These are phyloP conservation scores for Porites divaricata DNA, from an alignment of 92 coral and sea anemone species.

Conservation along the genomic window DNA sequence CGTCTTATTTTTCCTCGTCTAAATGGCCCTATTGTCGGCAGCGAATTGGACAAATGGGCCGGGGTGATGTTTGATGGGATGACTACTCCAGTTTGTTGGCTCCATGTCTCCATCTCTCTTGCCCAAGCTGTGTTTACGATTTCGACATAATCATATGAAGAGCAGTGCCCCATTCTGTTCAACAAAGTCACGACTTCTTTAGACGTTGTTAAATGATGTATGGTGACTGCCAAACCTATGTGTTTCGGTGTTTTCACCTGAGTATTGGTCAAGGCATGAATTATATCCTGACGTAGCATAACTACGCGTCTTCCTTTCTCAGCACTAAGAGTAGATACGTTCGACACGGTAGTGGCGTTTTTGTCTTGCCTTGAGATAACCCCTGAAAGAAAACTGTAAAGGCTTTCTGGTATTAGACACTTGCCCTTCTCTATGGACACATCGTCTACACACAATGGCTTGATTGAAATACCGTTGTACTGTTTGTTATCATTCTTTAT, in stretches of 20 bases:
- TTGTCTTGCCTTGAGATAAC: background rate
- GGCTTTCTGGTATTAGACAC: background rate
- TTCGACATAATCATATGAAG: slow-evolving; percentile 36
- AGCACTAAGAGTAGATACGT: background rate
- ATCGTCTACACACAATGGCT: slow-evolving; percentile 19
- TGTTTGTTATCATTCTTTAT: slow-evolving; percentile 11
- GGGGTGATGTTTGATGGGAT: slow-evolving; percentile 27
- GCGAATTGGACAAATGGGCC: background rate
- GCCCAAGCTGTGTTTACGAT: slow-evolving; percentile 37
- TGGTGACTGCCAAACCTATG: slow-evolving; percentile 43
- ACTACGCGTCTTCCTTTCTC: background rate
- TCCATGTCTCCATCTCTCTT: slow-evolving; percentile 28
- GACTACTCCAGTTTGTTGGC: too few species aligned
- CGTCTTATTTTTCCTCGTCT: too few species aligned
- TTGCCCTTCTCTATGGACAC: slow-evolving; percentile 5
- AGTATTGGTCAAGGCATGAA: slow-evolving; percentile 27
- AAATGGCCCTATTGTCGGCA: too few species aligned
- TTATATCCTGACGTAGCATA: slow-evolving; percentile 34
- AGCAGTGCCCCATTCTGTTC: slow-evolving; percentile 60
- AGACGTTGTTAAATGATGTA: slow-evolving; percentile 52
- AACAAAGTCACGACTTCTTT: slow-evolving; percentile 50
- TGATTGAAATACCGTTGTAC: slow-evolving; percentile 18
- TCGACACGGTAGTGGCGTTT: background rate
- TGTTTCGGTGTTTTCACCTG: slow-evolving; percentile 57
- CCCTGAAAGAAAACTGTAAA: slow-evolving; percentile 1